A percentile compares a stretch with the other conserved stretches of the same genome.
Conservation (phyloP, 2,113 vertebrate species). For the Electrona antarctica region DNA sequence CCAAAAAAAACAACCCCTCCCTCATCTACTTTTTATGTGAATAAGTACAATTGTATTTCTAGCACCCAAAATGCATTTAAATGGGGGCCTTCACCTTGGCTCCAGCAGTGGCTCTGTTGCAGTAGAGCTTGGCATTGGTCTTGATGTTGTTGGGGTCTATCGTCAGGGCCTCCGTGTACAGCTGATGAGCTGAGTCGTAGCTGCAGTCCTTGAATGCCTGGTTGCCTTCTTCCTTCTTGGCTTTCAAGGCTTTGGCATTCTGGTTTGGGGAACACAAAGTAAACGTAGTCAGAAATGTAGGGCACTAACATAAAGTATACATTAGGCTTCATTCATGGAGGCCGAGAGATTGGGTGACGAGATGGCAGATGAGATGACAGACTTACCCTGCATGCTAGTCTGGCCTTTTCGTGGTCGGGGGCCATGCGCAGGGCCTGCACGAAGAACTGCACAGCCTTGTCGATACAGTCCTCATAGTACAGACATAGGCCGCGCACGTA, state of each 20-base stretch:
- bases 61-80: no score
- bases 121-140: constrained; percentile 98
- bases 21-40: no score
- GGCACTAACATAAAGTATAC: background rate
- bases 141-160: constrained; percentile 99
- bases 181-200: constrained; percentile 88
- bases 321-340: background rate
- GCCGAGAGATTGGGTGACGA: background rate
- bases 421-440: constrained; percentile 96
- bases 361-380: no score
- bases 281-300: background rate
- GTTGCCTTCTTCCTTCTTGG: constrained; percentile 97
- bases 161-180: constrained; percentile 92
- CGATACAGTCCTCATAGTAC: constrained; percentile 96
- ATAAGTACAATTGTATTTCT: no score
- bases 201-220: constrained; percentile 90
- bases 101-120: constrained; percentile 94
- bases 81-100: constrained; percentile 83
- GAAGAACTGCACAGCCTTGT: constrained; percentile 96
- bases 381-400: constrained; percentile 90
- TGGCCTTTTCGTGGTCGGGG: constrained; percentile 93
- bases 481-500: constrained; percentile 95
- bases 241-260: constrained; percentile 97
- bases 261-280: constrained; percentile 52
- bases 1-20: no score